phyloP scores from a whole-genome alignment of 64 coral and sea anemone species.

The Pachyseris speciosa region DNA sequence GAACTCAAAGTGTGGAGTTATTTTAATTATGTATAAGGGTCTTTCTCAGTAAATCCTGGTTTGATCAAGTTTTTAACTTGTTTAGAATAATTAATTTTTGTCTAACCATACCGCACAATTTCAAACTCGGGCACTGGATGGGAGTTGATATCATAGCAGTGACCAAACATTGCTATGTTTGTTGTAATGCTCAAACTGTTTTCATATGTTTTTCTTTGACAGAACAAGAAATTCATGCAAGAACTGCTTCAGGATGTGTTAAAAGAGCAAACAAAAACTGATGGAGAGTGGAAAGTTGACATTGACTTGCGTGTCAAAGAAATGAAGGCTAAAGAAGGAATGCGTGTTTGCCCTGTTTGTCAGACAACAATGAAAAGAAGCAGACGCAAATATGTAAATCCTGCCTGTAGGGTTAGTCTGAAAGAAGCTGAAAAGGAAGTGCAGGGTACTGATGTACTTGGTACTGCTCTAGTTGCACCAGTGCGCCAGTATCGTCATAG shows the following conservation, averaged over 20 bases:
- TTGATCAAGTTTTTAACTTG: no score
- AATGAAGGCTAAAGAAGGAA: constrained; percentile 1
- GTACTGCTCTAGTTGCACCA: constrained; percentile 28
- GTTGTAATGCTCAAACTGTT: no score
- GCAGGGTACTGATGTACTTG: no score
- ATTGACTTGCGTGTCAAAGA: neutral
- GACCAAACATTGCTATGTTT: no score
- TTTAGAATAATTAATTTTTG: no score
- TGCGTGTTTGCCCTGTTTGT: constrained; percentile 33
- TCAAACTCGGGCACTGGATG: no score
- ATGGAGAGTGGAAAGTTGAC: neutral
- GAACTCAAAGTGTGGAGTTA: no score
- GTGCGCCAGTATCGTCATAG: neutral
- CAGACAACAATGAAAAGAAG: constrained; percentile 31
- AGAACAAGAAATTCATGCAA: neutral
- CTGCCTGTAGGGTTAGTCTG: constrained; percentile 20
- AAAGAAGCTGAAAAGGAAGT: constrained; percentile 41
- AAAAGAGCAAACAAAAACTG: neutral
- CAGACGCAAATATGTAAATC: constrained; percentile 53
- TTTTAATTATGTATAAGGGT: no score
- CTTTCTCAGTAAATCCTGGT: no score
- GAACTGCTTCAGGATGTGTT: neutral
- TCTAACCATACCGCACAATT: no score
- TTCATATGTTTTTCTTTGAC: no score
- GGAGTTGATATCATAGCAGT: no score